phyloP scores from a whole-genome alignment of 2,888 invertebrate species.

The Clivina fossor region DNA sequence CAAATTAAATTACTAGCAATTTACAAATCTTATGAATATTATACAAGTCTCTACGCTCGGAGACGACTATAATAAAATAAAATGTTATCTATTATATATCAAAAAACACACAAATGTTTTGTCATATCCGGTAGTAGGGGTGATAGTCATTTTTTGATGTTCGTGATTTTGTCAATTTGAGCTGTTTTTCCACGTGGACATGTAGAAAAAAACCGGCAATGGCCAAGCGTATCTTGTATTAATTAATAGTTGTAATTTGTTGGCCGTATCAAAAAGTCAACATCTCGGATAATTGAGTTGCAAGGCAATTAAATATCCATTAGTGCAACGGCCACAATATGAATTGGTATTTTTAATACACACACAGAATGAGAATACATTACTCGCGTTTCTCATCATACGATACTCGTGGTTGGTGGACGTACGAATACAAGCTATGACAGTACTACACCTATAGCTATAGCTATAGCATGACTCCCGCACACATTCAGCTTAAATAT shows the following conservation, averaged over 20 bases:
- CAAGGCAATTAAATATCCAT: constrained; percentile 54
- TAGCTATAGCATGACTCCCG: not conserved
- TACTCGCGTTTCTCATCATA: constrained; percentile 37
- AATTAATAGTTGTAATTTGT: constrained; percentile 50
- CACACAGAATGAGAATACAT: constrained; percentile 42
- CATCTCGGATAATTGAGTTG: constrained; percentile 51
- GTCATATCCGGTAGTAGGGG: constrained; percentile 2
- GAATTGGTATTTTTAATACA: constrained; percentile 50
- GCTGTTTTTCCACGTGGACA: too few species aligned
- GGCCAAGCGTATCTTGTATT: constrained; percentile 46
- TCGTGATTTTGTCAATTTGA: constrained; percentile 38
- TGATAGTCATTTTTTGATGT: constrained; percentile 46
- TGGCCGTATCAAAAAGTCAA: constrained; percentile 49
- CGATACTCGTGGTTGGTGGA: constrained; percentile 31
- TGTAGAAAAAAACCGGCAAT: constrained; percentile 51
- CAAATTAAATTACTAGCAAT: too few species aligned
- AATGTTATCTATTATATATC: not conserved
- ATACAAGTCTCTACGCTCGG: too few species aligned
- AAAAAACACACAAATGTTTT: not conserved
- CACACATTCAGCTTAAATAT: not conserved
- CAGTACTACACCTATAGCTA: too few species aligned
- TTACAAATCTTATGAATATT: too few species aligned
- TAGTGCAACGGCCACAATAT: constrained; percentile 51
- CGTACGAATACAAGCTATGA: too few species aligned
- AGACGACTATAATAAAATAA: too few species aligned